Base-by-base conservation (phyloP, 2,797 vertebrate genomes). In the Mus spretus region DNA sequence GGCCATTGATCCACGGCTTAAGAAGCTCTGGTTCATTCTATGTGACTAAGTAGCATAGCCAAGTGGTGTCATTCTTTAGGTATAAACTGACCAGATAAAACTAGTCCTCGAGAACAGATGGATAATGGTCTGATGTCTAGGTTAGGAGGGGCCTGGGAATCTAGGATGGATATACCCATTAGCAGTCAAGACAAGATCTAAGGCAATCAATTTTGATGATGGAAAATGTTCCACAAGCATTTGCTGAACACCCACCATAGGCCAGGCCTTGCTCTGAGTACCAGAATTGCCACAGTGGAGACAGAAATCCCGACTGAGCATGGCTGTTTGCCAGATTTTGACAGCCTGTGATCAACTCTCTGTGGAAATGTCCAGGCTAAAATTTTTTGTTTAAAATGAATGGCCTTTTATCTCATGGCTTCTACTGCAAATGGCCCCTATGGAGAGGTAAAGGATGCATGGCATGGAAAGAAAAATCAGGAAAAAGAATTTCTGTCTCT, bases 311-410 rank as follows among this genome's bases (percentile, higher is more conserved):
- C 3, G 81, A 67, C 74, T 90, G 63, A 90, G 6, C 37, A 55
- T 53, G 72, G n/a, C 44, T 14, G 24, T 86, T n/a, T n/a, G 74
- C 53, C 53, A 47, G 24, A 75, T 77, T 84, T 90, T 72, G 44
- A 24, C 26, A 86, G 85, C 28, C 53, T 85, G 14, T 37, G 67
- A 96, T 75, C 50, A 74, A 79, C n/a, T 57, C 34, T 55, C 61
- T 70, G 31, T 44, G 19, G 67, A 90, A 87, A 67, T 63, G n/a
- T 47, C 4, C 0, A 87, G 8, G 17, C 34, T 79, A 44, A 24
- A 6, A 55, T 37, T 79, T 79, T 79, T 86, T 67, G 53, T 75
- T 93, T 55, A 31, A 57, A 92, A 92, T 86, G 82, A 94, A 87
- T 80, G 75, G 2, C 55, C 59, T 77, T 79, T 93, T 61, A 63